Percentiles rank a stretch among this genome's conserved stretches.
These are phyloP conservation scores for Polymixis lichenea DNA, from an alignment of 2,888 invertebrate genomes.

Conservation along the genomic window DNA sequence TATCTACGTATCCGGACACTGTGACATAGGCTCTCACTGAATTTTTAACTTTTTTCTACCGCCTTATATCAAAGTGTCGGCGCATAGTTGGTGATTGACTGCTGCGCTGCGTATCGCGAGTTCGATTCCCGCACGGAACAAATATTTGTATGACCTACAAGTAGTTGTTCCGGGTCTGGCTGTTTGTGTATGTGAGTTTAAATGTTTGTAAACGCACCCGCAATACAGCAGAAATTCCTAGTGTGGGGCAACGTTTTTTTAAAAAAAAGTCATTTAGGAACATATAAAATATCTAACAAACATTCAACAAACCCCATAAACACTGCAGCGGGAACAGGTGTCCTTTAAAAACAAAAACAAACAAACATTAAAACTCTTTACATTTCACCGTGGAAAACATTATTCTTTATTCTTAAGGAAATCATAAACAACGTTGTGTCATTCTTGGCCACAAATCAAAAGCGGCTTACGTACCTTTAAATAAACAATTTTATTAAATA, in stretches of 20 bases:
- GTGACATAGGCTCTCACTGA: not conserved
- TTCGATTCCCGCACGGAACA: too few relatives aligned
- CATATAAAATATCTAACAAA: not conserved
- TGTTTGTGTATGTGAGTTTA: too few relatives aligned
- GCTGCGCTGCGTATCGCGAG: too few relatives aligned
- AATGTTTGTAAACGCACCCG: too few relatives aligned
- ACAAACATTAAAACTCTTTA: slow-evolving; percentile 57
- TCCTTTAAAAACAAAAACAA: slow-evolving; percentile 31
- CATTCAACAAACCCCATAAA: slow-evolving; percentile 7
- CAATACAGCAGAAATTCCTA: too few relatives aligned
- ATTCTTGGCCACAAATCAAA: slow-evolving; percentile 85
- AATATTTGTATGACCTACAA: too few relatives aligned
- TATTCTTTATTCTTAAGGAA: slow-evolving; percentile 82
- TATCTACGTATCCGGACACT: not conserved
- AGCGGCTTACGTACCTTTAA: slow-evolving; percentile 80
- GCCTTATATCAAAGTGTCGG: not conserved
- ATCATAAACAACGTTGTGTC: slow-evolving; percentile 85
- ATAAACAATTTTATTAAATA: slow-evolving; percentile 55
- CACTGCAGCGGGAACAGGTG: slow-evolving; percentile 50
- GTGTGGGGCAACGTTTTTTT: too few relatives aligned
- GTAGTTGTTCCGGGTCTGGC: too few relatives aligned
- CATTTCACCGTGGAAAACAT: slow-evolving; percentile 66
- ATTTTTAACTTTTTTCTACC: not conserved
- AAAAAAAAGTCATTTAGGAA: slow-evolving; percentile 1
- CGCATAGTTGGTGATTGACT: too few relatives aligned